Evolutionary conservation across 2,888 invertebrate genomes (phyloP).

Genomic region (Caenorhabditis sp.): DNA sequence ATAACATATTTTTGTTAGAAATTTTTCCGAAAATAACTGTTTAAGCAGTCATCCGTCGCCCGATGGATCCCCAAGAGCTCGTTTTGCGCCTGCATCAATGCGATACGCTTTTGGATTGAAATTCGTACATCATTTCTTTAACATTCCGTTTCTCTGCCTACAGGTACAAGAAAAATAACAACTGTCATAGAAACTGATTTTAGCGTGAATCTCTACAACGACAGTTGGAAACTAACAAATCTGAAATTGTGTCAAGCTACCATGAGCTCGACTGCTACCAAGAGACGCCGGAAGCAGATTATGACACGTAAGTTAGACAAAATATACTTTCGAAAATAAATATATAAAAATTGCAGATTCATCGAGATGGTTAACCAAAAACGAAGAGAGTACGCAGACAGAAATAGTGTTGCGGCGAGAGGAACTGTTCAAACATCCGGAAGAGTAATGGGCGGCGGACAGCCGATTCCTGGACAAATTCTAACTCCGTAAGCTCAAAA

Average conservation of each 20-base stretch:
- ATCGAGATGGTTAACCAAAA: slow-evolving; percentile 69
- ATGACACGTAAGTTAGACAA: slow-evolving; percentile 83
- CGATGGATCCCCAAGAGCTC: slow-evolving; percentile 79
- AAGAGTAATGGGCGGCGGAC: slow-evolving; percentile 73
- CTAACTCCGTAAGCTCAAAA: slow-evolving; percentile 34
- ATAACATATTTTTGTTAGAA: too few relatives aligned
- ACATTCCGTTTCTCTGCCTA: slow-evolving; percentile 93
- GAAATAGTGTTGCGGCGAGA: slow-evolving; percentile 48
- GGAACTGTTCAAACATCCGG: slow-evolving; percentile 45
- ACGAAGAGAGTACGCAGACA: slow-evolving; percentile 64
- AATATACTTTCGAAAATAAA: not conserved
- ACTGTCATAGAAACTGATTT: slow-evolving; percentile 17
- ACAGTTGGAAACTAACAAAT: slow-evolving; percentile 71
- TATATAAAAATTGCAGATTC: slow-evolving; percentile 50
- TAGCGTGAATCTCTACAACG: slow-evolving; percentile 66
- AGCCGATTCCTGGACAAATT: slow-evolving; percentile 70
- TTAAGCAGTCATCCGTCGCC: slow-evolving; percentile 69
- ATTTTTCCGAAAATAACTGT: too few relatives aligned
- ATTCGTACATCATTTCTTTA: slow-evolving; percentile 94
- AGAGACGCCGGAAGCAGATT: slow-evolving; percentile 85
- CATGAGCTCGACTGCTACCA: slow-evolving; percentile 85
- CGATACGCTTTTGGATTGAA: slow-evolving; percentile 95
- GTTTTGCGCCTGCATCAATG: slow-evolving; percentile 77
- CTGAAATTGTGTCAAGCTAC: slow-evolving; percentile 71
- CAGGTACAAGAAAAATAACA: slow-evolving; percentile 86